These are phyloP conservation scores for Drosophila prostipennis DNA, from an alignment of 2,888 invertebrate species.

Conservation along the genomic window DNA sequence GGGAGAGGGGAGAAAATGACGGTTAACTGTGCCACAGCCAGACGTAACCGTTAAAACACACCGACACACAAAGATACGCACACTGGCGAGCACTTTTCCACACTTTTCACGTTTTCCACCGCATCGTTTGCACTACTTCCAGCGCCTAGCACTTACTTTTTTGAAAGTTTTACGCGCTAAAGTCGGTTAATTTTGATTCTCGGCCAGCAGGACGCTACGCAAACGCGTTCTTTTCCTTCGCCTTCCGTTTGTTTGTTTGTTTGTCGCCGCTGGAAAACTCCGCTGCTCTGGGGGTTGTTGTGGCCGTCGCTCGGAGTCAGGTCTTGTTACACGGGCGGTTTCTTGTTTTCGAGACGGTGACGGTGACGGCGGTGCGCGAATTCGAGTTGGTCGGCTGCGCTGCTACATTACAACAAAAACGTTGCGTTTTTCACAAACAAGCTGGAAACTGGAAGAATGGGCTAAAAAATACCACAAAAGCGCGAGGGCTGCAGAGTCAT, in stretches of 20 bases:
- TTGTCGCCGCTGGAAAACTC: background rate
- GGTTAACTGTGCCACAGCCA: constrained; percentile 29
- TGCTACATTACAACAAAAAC: background rate
- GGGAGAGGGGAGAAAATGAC: constrained; percentile 10
- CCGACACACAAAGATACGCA: constrained; percentile 1
- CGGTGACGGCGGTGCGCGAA: constrained; percentile 18
- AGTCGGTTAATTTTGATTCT: constrained; percentile 24
- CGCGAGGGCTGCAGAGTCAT: too few relatives aligned
- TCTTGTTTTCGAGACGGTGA: background rate
- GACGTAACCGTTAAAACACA: constrained; percentile 26
- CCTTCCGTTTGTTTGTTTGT: background rate
- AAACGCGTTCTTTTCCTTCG: background rate
- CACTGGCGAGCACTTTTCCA: constrained; percentile 13
- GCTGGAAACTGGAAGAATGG: background rate
- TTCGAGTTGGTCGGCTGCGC: constrained; percentile 5
- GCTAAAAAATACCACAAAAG: background rate
- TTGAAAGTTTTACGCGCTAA: constrained; percentile 16
- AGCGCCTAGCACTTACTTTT: constrained; percentile 4
- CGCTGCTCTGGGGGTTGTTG: background rate
- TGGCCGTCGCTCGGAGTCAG: background rate
- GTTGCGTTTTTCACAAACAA: background rate
- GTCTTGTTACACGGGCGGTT: constrained; percentile 15
- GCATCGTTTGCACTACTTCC: background rate
- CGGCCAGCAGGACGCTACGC: constrained; percentile 5
- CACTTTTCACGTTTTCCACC: background rate